Percentiles rank a stretch among this genome's conserved stretches.
phyloP scores from a whole-genome alignment of 1,140 invertebrate genomes.

The Eupeodes corollae region DNA sequence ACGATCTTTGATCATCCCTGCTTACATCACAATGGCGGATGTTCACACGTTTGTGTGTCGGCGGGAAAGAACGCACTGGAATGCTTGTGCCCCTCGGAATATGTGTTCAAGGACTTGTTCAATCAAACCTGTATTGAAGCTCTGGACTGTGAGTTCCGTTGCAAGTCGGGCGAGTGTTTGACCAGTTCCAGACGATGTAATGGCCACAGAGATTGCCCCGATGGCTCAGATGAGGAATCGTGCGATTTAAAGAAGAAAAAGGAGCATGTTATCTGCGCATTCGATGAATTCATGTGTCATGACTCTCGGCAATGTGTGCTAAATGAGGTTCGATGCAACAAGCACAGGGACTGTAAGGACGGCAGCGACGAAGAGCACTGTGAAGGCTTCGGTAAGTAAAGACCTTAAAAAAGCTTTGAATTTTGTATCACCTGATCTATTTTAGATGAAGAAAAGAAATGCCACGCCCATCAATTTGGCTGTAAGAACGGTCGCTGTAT shows the following conservation, averaged over 20 bases:
- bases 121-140: conserved; percentile 42
- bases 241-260: conserved; percentile 40
- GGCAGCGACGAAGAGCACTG: conserved; percentile 63
- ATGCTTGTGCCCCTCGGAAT: conserved; percentile 52
- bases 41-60: conserved; percentile 58
- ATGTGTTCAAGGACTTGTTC: conserved; percentile 37
- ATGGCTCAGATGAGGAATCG: conserved; percentile 54
- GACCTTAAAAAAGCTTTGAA: neutral
- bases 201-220: conserved; percentile 52
- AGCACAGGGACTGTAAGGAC: conserved; percentile 60
- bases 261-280: conserved; percentile 38
- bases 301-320: conserved; percentile 39
- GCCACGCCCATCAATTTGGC: conserved; percentile 54
- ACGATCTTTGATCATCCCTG: conserved; percentile 43
- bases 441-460: conserved; percentile 25
- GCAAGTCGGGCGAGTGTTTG: conserved; percentile 53
- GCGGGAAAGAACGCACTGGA: conserved; percentile 17
- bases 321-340: conserved; percentile 52
- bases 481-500: conserved; percentile 79
- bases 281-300: conserved; percentile 48
- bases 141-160: conserved; percentile 42
- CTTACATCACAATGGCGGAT: conserved; percentile 51
- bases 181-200: conserved; percentile 52
- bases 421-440: neutral
- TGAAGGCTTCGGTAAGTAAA: conserved; percentile 28